Evolutionary conservation across 2,888 invertebrate genomes (phyloP).

Genomic region (Hypomecis punctinalis): DNA sequence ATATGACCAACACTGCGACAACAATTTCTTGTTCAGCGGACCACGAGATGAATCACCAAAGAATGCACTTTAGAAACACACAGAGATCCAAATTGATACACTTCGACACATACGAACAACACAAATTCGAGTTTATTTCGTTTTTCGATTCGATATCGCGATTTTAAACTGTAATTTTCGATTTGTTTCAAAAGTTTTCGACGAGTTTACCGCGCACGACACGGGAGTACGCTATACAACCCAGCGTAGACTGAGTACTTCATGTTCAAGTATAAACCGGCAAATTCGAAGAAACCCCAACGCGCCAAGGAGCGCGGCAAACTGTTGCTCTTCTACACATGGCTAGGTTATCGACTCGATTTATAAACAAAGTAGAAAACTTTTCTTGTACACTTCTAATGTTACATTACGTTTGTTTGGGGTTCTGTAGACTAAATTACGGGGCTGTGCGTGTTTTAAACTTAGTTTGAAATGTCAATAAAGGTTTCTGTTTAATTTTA

Average conservation of each 20-base stretch:
- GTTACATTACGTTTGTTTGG: slow-evolving; percentile 61
- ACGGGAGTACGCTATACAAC: slow-evolving; percentile 57
- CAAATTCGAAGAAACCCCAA: slow-evolving; percentile 69
- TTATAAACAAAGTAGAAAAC: slow-evolving; percentile 73
- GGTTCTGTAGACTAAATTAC: slow-evolving; percentile 62
- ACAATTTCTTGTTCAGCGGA: slow-evolving; percentile 69
- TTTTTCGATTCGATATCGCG: slow-evolving; percentile 57
- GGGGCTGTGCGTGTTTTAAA: slow-evolving; percentile 68
- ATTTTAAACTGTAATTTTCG: slow-evolving; percentile 57
- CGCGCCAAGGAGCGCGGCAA: slow-evolving; percentile 55
- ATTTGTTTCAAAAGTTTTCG: slow-evolving; percentile 74
- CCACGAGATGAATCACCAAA: slow-evolving; percentile 80
- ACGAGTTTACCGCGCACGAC: slow-evolving; percentile 55
- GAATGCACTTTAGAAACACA: slow-evolving; percentile 71
- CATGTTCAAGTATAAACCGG: slow-evolving; percentile 73
- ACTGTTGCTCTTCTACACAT: slow-evolving; percentile 69
- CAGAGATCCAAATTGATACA: slow-evolving; percentile 60
- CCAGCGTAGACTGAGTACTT: slow-evolving; percentile 66
- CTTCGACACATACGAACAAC: slow-evolving; percentile 58
- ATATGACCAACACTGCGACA: slow-evolving; percentile 66
- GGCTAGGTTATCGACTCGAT: slow-evolving; percentile 63
- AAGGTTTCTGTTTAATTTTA: slow-evolving; percentile 68
- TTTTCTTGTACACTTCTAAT: slow-evolving; percentile 62
- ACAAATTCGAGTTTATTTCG: slow-evolving; percentile 57
- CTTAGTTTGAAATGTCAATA: slow-evolving; percentile 66